Evolutionary conservation across 2,888 invertebrate genomes (phyloP).

Genomic region (Tupiocoris notatus): DNA sequence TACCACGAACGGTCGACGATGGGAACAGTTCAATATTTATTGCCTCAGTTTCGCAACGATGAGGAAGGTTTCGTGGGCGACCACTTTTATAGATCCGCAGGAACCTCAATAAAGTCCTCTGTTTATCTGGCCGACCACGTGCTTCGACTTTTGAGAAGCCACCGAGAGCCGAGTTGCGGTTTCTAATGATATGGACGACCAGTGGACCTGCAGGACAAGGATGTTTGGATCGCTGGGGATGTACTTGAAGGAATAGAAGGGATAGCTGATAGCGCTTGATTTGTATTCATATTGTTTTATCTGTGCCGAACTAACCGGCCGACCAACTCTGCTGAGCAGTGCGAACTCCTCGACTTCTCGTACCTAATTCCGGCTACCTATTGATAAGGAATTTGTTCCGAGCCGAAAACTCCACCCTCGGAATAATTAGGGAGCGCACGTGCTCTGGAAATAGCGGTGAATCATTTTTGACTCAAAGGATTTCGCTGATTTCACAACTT

Average conservation of each 20-base stretch:
- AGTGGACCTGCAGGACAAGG: not conserved
- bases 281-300: slow-evolving; percentile 42
- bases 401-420: too few relatives aligned
- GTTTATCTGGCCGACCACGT: slow-evolving; percentile 23
- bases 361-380: too few relatives aligned
- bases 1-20: not conserved
- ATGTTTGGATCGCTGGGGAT: not conserved
- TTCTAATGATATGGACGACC: slow-evolving; percentile 24
- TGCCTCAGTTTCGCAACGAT: not conserved
- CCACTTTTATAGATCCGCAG: not conserved
- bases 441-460: too few relatives aligned
- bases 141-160: slow-evolving; percentile 12
- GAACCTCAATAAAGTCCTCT: not conserved
- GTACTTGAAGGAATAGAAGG: not conserved
- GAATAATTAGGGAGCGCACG: too few relatives aligned
- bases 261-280: slow-evolving; percentile 32
- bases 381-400: too few relatives aligned
- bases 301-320: slow-evolving; percentile 2
- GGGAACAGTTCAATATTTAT: not conserved
- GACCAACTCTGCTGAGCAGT: not conserved
- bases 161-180: not conserved
- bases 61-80: not conserved
- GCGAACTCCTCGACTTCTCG: too few relatives aligned
- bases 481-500: too few relatives aligned
- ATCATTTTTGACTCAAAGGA: too few relatives aligned